Evolutionary conservation across 30 jellyfish, hydroid and myxozoan species (phyloP), one percentile per base, ranked within the genome.

Genomic region (Aurelia sp.): DNA sequence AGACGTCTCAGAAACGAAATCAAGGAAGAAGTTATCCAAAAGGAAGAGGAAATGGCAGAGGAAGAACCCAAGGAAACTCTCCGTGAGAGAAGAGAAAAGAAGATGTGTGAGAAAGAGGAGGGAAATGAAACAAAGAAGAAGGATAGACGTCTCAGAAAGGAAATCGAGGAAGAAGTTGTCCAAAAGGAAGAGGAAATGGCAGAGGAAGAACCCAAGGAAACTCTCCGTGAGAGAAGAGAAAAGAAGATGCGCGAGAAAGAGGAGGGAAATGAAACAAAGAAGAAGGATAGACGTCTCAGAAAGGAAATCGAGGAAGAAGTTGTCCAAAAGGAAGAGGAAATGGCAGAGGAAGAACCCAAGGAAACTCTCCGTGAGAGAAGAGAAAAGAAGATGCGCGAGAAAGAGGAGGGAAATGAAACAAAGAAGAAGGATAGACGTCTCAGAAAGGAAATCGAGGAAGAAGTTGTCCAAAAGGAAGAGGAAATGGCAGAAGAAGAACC

Each of bases 321-420:
- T 5, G 69, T n/a, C 5, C 13, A 59, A 59, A 59, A 17, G 10
- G 33, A n/a, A 74, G 74, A 51, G 48, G 3, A 6, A 48, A 16
- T 47, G 74, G 74, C 58, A 52, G 61, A 27, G 6, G 27, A 10
- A 19, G 33, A 23, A 55, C 21, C 2, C 15, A 59, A n/a, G 7
- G 86, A 13, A 12, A 58, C 67, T 1, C 33, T 41, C 22, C 62
- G 33, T 23, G 74, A 74, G 60, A 74, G 60, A 66, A 33, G 79
- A 33, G 57, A 13, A 13, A 15, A 18, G 23, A 69, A 69, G 40
- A 69, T 11, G 13, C 15, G 6, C 10, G 44, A 21, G 4, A 9
- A 72, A 5, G 15, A 44, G 55, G 55, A 44, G 13, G 55, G 10
- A 44, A 44, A 44, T 15, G 55, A 44, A 44, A 7, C 55, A 7